Percentiles rank a stretch among this genome's conserved stretches.
These are phyloP conservation scores for Oceanites oceanicus DNA, from an alignment of 2,113 vertebrate species.

Conservation along the genomic window DNA sequence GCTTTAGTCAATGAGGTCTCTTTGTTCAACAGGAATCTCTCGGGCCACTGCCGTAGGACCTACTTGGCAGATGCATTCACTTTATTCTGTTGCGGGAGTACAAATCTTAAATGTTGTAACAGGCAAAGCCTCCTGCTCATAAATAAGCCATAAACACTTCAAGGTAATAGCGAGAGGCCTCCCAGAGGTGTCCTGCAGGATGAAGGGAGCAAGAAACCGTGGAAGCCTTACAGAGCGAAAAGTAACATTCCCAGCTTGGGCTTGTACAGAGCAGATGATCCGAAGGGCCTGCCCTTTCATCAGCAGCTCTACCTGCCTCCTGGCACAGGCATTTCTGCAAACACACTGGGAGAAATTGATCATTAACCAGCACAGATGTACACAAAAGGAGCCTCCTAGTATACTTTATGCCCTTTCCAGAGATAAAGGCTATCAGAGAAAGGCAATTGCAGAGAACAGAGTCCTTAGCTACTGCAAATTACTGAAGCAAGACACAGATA, in stretches of 20 bases:
- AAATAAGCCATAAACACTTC: background rate
- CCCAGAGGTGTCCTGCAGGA: background rate
- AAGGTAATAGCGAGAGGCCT: background rate
- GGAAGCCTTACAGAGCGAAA: background rate
- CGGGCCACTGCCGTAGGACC: background rate
- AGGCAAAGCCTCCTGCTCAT: background rate
- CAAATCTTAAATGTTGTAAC: background rate
- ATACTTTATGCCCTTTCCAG: background rate
- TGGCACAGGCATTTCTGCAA: background rate
- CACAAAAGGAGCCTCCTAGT: background rate
- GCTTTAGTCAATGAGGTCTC: background rate
- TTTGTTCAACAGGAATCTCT: background rate
- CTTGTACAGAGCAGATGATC: background rate
- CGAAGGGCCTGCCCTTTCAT: background rate
- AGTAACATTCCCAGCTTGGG: background rate
- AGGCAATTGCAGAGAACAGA: constrained; percentile 8
- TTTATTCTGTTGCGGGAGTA: background rate
- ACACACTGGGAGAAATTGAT: background rate
- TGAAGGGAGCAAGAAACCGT: background rate
- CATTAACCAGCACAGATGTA: constrained; percentile 42
- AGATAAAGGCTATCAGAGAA: constrained; percentile 23
- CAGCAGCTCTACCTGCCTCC: background rate
- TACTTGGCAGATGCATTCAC: background rate
- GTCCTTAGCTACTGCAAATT: background rate
- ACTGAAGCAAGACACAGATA: background rate